phyloP scores from a whole-genome alignment of 2,888 invertebrate species.

The Campopleginae sp. region DNA sequence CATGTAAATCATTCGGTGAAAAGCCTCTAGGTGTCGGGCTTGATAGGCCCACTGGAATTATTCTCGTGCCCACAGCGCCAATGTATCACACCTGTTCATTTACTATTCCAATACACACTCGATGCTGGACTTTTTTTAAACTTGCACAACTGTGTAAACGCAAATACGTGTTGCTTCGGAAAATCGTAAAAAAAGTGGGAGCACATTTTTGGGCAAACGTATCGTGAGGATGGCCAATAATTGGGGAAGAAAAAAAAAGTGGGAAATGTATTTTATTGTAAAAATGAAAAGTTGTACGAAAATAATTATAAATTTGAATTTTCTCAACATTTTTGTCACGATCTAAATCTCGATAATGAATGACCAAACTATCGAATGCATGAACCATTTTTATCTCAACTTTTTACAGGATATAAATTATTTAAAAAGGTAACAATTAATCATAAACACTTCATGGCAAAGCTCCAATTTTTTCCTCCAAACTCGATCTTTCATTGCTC shows the following conservation, averaged over 20 bases:
- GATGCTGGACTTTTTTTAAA: conserved; percentile 5
- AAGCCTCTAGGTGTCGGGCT: conserved; percentile 36
- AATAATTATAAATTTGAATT: not conserved
- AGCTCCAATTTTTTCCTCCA: not conserved
- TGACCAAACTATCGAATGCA: not conserved
- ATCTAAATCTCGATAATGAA: not conserved
- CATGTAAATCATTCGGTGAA: conserved; percentile 55
- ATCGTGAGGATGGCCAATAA: not conserved
- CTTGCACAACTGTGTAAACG: not conserved
- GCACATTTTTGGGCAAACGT: not conserved
- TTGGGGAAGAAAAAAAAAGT: not conserved
- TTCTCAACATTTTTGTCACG: not conserved
- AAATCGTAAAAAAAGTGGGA: not conserved
- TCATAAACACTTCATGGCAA: not conserved
- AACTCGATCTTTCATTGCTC: not conserved
- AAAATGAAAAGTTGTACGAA: not conserved
- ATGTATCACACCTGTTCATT: conserved; percentile 35
- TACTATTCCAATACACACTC: conserved; percentile 1
- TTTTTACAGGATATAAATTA: not conserved
- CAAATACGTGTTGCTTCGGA: not conserved
- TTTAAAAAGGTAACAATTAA: not conserved
- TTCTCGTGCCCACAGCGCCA: conserved; percentile 22
- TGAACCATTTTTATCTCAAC: not conserved
- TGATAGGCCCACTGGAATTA: conserved; percentile 46
- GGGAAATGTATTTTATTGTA: not conserved